Evolutionary conservation across 2,888 invertebrate genomes (phyloP), one percentile per base, ranked within the genome.

Genomic region (Calliscelio sp.): DNA sequence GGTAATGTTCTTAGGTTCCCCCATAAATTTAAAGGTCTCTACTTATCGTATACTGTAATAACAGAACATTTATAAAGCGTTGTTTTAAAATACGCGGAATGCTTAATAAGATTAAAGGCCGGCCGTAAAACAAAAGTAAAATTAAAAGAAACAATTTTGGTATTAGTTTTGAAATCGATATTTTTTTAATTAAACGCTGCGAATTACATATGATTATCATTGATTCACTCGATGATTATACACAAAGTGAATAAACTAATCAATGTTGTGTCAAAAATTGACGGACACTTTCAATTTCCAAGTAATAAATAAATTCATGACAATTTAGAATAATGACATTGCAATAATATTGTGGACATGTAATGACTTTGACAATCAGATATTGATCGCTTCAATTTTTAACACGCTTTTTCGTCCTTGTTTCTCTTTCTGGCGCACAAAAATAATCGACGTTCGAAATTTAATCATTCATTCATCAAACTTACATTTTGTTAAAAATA

Each of bases 261-360:
- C 71, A 71, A 53, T 38, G 32, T 38, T 53, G 44, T 44, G 66
- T 78, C 73, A 55, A 71, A 59, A 55, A 41, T 65, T 77, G 77
- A 77, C 77, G 38, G 81, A 77, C 70, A 77, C 81, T 81, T 81
- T 77, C 77, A 81, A 81, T 81, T 77, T 81, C 77, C 77, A 77
- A 63, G 57, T 65, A 51, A 77, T 75, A 81, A 81, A 81, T 57
- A 81, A 81, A 75, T 75, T 70, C 53, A 63, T 63, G 70, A 70
- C 70, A 70, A 75, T 75, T 75, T 70, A 70, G 70, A 81, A 70
- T 75, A 75, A 70, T 70, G 73, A 55, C 41, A 68, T 18, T 16
- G 59, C 46, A 75, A 70, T 35, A 44, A 63, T 32, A 75, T 63
- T 49, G 46, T 55, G 46, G 38, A 55, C 46, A 75, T 81, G 46